Evolutionary conservation across 37 sponge, comb jelly and placozoan species (phyloP).

Genomic region (Lycopodina hypogea): DNA sequence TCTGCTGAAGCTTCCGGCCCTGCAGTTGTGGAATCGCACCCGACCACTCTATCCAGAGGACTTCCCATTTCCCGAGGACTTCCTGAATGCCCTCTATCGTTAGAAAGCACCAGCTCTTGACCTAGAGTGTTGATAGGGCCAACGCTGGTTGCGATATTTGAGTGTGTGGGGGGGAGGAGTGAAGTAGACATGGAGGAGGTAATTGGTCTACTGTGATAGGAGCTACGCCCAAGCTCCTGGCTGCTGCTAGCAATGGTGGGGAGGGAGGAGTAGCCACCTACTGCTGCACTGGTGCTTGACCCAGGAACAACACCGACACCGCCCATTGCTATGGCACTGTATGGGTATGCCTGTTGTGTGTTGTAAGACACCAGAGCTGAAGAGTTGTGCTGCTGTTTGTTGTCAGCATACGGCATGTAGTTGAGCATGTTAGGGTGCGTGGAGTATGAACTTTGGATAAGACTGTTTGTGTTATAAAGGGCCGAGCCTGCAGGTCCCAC

Average conservation of each 20-base stretch:
- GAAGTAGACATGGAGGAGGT: neutral
- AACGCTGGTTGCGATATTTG: neutral
- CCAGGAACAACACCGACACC: too few relatives aligned
- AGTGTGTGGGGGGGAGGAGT: too few relatives aligned
- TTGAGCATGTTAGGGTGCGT: slow-evolving; percentile 10
- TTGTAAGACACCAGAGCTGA: neutral
- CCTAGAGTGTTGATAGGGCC: neutral
- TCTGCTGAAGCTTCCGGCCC: neutral
- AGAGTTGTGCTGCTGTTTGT: neutral
- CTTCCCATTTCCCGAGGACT: neutral
- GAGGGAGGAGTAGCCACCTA: neutral
- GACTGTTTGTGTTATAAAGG: slow-evolving; percentile 11
- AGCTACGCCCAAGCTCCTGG: neutral
- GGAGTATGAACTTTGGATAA: slow-evolving; percentile 7
- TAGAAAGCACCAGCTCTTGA: neutral
- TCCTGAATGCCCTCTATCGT: neutral
- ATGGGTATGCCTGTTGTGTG: neutral
- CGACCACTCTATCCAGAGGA: neutral
- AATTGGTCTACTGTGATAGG: neutral
- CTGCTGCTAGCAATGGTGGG: neutral
- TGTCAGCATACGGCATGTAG: slow-evolving; percentile 4
- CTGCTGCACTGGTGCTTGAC: too few relatives aligned
- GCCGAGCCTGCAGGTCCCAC: slow-evolving; percentile 19
- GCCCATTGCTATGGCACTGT: neutral
- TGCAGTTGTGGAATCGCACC: slow-evolving; percentile 5